A percentile compares a stretch with the other conserved stretches of the same genome.
Conservation (phyloP, 2,113 vertebrate genomes). For the Myodes glareolus region DNA sequence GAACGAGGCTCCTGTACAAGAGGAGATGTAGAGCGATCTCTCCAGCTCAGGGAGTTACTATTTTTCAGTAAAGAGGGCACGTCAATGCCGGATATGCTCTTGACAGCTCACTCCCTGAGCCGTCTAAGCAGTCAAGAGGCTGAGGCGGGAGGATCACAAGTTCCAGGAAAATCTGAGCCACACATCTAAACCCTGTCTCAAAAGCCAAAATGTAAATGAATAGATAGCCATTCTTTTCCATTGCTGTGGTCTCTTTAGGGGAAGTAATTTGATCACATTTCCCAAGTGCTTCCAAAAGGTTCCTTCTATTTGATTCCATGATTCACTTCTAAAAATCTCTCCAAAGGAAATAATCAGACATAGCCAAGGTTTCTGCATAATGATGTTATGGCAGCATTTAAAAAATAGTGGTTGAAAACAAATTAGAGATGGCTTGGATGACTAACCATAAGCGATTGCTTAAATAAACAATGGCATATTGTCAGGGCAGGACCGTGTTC, state of each 20-base stretch:
- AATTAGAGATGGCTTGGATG: neutral
- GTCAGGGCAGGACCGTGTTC: neutral
- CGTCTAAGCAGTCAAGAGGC: neutral
- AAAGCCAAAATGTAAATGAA: neutral
- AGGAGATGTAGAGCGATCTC: neutral
- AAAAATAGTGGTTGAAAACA: neutral
- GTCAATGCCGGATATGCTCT: neutral
- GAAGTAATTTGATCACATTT: neutral
- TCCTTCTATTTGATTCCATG: neutral
- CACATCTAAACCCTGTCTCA: neutral
- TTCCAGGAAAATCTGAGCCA: neutral
- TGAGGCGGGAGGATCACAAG: neutral
- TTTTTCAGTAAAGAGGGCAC: neutral
- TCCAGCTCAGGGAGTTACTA: neutral
- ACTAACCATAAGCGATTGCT: neutral
- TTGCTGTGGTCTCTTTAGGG: neutral
- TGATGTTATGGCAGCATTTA: neutral
- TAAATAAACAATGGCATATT: neutral
- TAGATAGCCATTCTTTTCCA: neutral
- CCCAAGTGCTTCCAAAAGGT: neutral
- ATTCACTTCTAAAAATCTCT: conserved; percentile 26
- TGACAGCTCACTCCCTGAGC: neutral
- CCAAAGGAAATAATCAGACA: neutral
- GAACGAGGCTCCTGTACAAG: neutral
- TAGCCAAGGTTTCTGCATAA: neutral